Percentiles rank a stretch among this genome's conserved stretches.
Conservation (phyloP, 2,888 invertebrate genomes). For the Hybos culiciformis region DNA sequence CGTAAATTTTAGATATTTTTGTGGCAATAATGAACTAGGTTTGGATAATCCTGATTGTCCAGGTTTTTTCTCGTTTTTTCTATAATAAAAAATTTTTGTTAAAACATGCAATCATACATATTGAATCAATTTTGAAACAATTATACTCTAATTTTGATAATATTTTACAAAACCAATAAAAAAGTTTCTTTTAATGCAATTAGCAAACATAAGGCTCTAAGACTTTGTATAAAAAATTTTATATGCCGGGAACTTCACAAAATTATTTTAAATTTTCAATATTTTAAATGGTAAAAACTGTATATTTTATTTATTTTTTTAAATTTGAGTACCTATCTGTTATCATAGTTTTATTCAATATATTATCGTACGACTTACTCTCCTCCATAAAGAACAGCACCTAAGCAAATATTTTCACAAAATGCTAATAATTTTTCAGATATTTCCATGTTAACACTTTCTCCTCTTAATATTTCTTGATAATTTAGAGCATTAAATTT, state of each 20-base stretch:
- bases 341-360: too few species aligned
- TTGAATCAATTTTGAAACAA: background rate
- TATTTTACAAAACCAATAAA: background rate
- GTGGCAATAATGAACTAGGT: slow-evolving; percentile 21
- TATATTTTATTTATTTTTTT: too few species aligned
- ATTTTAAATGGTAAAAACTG: too few species aligned
- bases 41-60: slow-evolving; percentile 21
- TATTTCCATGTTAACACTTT: slow-evolving; percentile 19
- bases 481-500: slow-evolving; percentile 11
- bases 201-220: too few species aligned
- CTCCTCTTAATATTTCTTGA: slow-evolving; percentile 17
- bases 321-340: too few species aligned
- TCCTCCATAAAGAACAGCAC: slow-evolving; percentile 20
- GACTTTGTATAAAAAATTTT: too few species aligned
- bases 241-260: too few species aligned
- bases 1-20: slow-evolving; percentile 18
- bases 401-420: slow-evolving; percentile 21
- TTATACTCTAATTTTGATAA: background rate
- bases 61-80: slow-evolving; percentile 12
- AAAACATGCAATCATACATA: background rate
- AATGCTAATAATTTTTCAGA: slow-evolving; percentile 17
- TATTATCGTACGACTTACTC: too few species aligned
- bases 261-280: too few species aligned
- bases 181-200: background rate
- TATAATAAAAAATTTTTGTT: background rate